Evolutionary conservation across 2,113 vertebrate genomes (phyloP).

Genomic region (Gulo gulo): DNA sequence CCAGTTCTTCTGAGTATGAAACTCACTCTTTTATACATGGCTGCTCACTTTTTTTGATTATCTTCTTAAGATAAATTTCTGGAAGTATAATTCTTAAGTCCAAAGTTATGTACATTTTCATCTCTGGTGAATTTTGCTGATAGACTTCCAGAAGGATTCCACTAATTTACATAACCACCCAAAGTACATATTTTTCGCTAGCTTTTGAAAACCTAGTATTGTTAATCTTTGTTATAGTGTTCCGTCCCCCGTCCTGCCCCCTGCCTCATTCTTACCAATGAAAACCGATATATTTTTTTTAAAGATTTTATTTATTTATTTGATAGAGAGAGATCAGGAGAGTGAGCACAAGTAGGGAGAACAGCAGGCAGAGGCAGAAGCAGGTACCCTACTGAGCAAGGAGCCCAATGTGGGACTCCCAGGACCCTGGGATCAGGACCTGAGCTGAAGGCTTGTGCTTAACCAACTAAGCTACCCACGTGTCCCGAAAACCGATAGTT

Average conservation of each 20-base stretch:
- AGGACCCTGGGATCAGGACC: too few species aligned
- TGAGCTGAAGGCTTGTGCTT: too few species aligned
- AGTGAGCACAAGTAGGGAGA: too few species aligned
- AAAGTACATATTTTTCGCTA: not conserved
- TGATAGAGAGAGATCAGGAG: too few species aligned
- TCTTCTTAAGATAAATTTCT: not conserved
- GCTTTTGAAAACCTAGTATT: not conserved
- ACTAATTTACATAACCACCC: not conserved
- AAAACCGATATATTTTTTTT: not conserved
- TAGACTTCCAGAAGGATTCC: not conserved
- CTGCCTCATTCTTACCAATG: not conserved
- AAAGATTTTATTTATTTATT: too few species aligned
- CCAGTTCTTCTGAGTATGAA: constrained; percentile 1
- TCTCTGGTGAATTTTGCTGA: not conserved
- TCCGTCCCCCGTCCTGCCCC: too few species aligned
- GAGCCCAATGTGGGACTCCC: too few species aligned
- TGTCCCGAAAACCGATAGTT: too few species aligned
- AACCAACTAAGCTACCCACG: too few species aligned
- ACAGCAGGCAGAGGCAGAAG: too few species aligned
- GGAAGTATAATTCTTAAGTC: not conserved
- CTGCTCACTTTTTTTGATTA: not conserved
- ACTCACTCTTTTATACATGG: not conserved
- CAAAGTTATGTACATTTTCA: constrained; percentile 10
- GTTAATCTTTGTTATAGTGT: not conserved
- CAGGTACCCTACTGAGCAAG: too few species aligned